Conservation (phyloP, 2,888 invertebrate species). For the Sarcophaga variegata region DNA sequence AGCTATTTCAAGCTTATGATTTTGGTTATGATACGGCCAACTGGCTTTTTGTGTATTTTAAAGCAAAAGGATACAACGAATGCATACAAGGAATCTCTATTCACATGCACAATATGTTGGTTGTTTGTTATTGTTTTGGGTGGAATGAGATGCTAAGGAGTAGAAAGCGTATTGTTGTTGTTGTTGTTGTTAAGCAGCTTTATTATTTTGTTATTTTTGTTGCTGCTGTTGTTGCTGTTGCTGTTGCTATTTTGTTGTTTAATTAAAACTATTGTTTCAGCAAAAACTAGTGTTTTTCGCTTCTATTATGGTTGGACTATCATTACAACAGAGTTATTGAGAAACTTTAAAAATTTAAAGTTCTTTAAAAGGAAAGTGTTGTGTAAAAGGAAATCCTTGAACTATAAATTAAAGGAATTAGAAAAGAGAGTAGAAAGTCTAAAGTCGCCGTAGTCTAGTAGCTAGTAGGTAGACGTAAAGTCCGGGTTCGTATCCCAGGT, state of each 20-base stretch:
- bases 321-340: too few species aligned
- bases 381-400: too few species aligned
- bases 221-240: constrained; percentile 21
- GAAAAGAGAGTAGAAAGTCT: too few species aligned
- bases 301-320: not conserved
- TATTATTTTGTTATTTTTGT: constrained; percentile 44
- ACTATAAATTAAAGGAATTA: too few species aligned
- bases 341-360: too few species aligned
- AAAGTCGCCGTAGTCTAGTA: too few species aligned
- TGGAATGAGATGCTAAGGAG: not conserved
- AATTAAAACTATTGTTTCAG: constrained; percentile 59
- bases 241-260: constrained; percentile 49
- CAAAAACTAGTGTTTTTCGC: constrained; percentile 11
- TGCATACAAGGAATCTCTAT: not conserved
- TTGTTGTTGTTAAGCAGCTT: constrained; percentile 50
- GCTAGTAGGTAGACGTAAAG: too few species aligned
- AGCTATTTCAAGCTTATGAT: constrained; percentile 48
- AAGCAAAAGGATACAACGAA: not conserved
- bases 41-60: constrained; percentile 46
- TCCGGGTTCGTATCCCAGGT: too few species aligned
- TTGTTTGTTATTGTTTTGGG: not conserved
- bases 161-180: constrained; percentile 44
- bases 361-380: too few species aligned
- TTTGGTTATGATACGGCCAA: constrained; percentile 61
- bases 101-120: not conserved